A percentile compares a stretch with the other conserved stretches of the same genome.
phyloP scores from a whole-genome alignment of 2,888 invertebrate species.

The Dicyrtoma fusca region DNA sequence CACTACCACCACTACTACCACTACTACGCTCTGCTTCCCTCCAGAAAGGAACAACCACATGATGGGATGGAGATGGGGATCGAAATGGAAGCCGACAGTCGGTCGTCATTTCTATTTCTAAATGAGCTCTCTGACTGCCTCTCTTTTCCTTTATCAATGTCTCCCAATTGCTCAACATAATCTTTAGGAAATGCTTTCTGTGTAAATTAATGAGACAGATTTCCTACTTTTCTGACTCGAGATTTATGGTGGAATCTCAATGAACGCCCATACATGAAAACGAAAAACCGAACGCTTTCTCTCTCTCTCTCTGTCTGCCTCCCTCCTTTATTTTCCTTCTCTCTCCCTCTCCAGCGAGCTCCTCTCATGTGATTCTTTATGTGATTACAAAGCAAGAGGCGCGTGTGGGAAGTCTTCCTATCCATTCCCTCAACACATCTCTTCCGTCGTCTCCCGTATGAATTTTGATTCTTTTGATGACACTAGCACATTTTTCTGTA shows the following conservation, averaged over 20 bases:
- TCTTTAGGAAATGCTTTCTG: conserved; percentile 45
- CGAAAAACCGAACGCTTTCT: conserved; percentile 42
- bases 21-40: no score
- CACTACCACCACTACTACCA: background rate
- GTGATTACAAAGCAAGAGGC: conserved; percentile 19
- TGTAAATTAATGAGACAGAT: conserved; percentile 56
- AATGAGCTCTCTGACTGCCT: no score
- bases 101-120: conserved; percentile 30
- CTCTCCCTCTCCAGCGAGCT: conserved; percentile 2
- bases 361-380: conserved; percentile 17
- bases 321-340: conserved; percentile 16
- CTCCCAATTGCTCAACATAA: conserved; percentile 41
- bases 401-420: background rate
- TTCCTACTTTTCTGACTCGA: conserved; percentile 43
- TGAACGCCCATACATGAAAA: conserved; percentile 25
- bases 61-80: no score
- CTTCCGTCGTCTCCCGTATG: conserved; percentile 46
- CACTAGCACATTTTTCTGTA: conserved; percentile 48
- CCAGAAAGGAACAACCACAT: no score
- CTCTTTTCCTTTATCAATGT: conserved; percentile 51
- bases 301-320: conserved; percentile 16
- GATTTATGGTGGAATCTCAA: conserved; percentile 46
- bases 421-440: conserved; percentile 16
- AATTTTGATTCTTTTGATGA: conserved; percentile 56
- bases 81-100: background rate